Conservation (phyloP, 2,797 vertebrate species). For the Nasua narica region DNA sequence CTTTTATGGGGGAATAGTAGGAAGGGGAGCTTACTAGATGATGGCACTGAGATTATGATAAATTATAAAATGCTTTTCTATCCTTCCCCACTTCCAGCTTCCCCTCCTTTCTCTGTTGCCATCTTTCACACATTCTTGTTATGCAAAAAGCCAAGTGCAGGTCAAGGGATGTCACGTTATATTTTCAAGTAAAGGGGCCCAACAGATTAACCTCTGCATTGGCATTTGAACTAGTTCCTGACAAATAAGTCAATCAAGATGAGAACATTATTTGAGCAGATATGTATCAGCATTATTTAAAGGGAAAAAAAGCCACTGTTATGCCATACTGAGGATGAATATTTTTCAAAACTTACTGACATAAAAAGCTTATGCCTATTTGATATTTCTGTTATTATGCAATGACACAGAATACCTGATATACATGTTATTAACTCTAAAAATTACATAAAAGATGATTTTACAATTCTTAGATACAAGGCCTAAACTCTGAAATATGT, state of each 20-base stretch:
- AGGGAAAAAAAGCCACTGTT: background rate
- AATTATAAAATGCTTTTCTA: background rate
- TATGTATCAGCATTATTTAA: background rate
- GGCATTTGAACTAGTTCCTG: background rate
- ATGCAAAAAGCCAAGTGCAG: background rate
- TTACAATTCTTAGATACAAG: background rate
- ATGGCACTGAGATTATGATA: background rate
- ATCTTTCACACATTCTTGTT: background rate
- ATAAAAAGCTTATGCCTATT: background rate
- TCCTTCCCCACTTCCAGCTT: background rate
- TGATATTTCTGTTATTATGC: background rate
- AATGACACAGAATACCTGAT: background rate
- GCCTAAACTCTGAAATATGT: background rate
- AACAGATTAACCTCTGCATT: background rate
- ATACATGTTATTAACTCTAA: background rate
- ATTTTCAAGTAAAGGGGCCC: background rate
- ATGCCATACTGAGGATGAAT: background rate
- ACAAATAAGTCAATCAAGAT: constrained; percentile 16
- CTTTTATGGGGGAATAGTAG: too few relatives aligned
- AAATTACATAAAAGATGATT: background rate
- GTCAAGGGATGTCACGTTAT: background rate
- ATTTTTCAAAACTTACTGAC: background rate
- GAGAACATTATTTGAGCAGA: background rate
- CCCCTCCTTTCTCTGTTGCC: background rate
- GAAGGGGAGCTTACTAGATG: background rate